Conservation (phyloP, 92 coral and sea anemone species). For the Parazoanthus swiftii region DNA sequence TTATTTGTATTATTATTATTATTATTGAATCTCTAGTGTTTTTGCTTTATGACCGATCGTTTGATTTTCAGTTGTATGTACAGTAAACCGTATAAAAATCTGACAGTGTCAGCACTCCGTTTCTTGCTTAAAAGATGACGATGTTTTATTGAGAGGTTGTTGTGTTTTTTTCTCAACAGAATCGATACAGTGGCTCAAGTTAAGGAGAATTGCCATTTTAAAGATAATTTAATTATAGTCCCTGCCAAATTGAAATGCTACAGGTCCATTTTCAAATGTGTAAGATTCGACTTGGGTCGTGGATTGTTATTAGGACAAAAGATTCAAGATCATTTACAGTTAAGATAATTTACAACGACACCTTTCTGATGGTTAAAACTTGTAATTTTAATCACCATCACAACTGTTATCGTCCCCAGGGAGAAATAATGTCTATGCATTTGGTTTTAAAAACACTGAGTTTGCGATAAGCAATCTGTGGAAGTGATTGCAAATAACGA, state of each 20-base stretch:
- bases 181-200: constrained; percentile 92
- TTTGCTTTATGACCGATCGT: no score
- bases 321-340: background rate
- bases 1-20: no score
- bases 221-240: constrained; percentile 24
- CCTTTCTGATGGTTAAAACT: no score
- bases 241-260: constrained; percentile 1
- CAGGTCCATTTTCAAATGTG: background rate
- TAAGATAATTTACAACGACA: background rate
- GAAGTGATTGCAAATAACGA: background rate
- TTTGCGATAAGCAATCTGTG: background rate
- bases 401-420: background rate
- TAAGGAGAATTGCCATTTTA: constrained; percentile 49
- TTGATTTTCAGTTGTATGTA: background rate
- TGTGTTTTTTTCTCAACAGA: constrained; percentile 52
- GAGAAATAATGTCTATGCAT: background rate
- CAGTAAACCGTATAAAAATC: background rate
- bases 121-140: background rate
- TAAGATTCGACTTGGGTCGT: background rate
- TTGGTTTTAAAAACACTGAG: background rate
- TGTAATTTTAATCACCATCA: background rate
- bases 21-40: no score
- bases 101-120: background rate
- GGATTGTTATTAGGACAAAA: background rate
- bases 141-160: background rate